Percentiles rank a stretch among this genome's conserved stretches.
phyloP scores from a whole-genome alignment of 53 echinoderm and acorn worm species.

The Antedon mediterranea region DNA sequence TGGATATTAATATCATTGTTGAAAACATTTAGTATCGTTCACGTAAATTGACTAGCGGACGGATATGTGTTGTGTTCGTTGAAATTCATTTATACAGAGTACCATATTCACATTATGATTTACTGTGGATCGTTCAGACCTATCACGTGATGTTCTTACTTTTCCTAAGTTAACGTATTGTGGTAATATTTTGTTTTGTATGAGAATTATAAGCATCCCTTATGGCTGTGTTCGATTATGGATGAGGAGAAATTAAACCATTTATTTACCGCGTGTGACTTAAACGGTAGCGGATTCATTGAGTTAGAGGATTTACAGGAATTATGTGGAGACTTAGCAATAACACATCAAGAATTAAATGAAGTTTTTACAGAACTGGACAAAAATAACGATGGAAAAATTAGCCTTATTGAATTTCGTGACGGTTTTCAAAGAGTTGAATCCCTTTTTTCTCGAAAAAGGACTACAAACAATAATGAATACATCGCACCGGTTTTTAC shows the following conservation, averaged over 20 bases:
- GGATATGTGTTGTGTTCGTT: background rate
- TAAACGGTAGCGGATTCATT: slow-evolving; percentile 84
- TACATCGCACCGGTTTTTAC: background rate
- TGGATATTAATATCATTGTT: background rate
- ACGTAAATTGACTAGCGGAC: background rate
- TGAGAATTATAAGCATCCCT: background rate
- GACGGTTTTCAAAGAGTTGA: slow-evolving; percentile 73
- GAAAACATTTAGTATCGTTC: background rate
- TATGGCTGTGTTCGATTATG: slow-evolving; percentile 8
- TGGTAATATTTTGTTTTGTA: background rate
- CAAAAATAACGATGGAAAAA: slow-evolving; percentile 53
- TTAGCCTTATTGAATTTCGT: slow-evolving; percentile 55
- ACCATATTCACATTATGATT: no score
- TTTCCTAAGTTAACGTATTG: background rate
- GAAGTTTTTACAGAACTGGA: slow-evolving; percentile 83
- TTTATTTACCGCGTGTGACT: slow-evolving; percentile 75
- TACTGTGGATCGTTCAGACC: no score
- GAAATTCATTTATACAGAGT: background rate
- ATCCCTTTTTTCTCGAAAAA: slow-evolving; percentile 47
- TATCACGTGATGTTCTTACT: no score
- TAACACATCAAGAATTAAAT: slow-evolving; percentile 50
- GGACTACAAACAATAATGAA: background rate
- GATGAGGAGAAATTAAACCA: slow-evolving; percentile 52
- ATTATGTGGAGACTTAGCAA: slow-evolving; percentile 71
- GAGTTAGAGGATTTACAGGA: slow-evolving; percentile 77